These are phyloP conservation scores for Lepidurus apus DNA, from an alignment of 1,140 invertebrate genomes.

Conservation along the genomic window DNA sequence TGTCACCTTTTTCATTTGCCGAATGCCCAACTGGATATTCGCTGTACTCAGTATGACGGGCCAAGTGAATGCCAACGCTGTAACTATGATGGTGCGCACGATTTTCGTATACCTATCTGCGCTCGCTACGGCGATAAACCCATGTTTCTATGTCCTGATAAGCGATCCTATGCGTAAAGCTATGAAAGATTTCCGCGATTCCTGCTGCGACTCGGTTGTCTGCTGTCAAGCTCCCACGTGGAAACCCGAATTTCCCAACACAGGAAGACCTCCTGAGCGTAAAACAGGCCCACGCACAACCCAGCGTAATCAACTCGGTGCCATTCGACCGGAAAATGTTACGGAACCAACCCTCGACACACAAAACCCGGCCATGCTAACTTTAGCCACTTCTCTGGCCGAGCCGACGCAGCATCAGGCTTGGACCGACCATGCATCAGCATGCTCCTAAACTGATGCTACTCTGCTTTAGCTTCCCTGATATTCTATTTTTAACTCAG, in stretches of 20 bases:
- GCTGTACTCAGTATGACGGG: constrained; percentile 27
- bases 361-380: background rate
- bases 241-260: constrained; percentile 3
- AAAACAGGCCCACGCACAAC: background rate
- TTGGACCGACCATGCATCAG: background rate
- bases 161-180: constrained; percentile 33
- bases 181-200: constrained; percentile 26
- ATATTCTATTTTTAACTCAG: constrained; percentile 4
- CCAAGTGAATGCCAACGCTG: constrained; percentile 19
- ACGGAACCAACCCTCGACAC: background rate
- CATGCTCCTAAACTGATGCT: background rate
- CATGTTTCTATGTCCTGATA: constrained; percentile 33
- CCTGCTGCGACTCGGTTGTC: background rate
- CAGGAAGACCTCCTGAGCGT: background rate
- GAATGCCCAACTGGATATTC: constrained; percentile 34
- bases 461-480: background rate
- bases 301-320: background rate
- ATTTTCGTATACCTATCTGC: constrained; percentile 32
- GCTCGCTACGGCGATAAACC: constrained; percentile 33
- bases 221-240: constrained; percentile 11
- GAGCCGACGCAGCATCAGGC: background rate
- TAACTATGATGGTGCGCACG: constrained; percentile 25
- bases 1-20: constrained; percentile 29
- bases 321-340: background rate
- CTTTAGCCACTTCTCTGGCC: constrained; percentile 11